Evolutionary conservation across 2,888 invertebrate genomes (phyloP), one percentile per base, ranked within the genome.

Genomic region (Chloroclysta siterata): DNA sequence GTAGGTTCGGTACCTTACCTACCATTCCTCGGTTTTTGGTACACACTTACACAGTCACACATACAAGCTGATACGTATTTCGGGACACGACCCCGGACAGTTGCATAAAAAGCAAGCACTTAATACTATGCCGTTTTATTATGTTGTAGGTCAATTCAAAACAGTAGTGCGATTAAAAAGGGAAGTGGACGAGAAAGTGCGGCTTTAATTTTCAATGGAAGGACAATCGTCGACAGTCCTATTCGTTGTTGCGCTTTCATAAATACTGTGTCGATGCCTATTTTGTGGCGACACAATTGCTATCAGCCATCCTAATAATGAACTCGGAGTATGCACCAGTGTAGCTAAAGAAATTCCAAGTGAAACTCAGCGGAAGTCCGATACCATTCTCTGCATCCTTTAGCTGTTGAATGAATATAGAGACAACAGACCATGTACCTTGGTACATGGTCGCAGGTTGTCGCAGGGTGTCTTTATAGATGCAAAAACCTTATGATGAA

Each of bases 141-240:
- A 39, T 39, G n/a, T 10, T 68, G 60, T 68, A 62, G 69, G 71
- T 73, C 76, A 71, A 61, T 48, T 59, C 51, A 55, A 67, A 65
- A 60, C 54, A 48, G 41, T 63, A 52, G 53, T 50, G 10, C 42
- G 22, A 55, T 53, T 75, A 17, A 76, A 80, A 81, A 80, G 82
- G 77, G 79, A 88, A 83, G 83, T 89, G 70, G 87, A 86, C 68
- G 69, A 83, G 89, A 90, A 89, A 90, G 84, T 69, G 72, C 15
- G 72, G 17, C 59, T 71, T 77, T 70, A 67, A 76, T 77, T 78
- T 79, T 73, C 75, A 74, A 77, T 78, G 77, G 73, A 83, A 82
- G 83, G 86, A 81, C 78, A 72, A 71, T 69, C 74, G 75, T 69
- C 7, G 46, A 17, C 17, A 17, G 70, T 76, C 74, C 79, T 79